Percentiles rank a stretch among this genome's conserved stretches.
phyloP scores from a whole-genome alignment of 2,113 vertebrate species.

The Hemiscyllium ocellatum region DNA sequence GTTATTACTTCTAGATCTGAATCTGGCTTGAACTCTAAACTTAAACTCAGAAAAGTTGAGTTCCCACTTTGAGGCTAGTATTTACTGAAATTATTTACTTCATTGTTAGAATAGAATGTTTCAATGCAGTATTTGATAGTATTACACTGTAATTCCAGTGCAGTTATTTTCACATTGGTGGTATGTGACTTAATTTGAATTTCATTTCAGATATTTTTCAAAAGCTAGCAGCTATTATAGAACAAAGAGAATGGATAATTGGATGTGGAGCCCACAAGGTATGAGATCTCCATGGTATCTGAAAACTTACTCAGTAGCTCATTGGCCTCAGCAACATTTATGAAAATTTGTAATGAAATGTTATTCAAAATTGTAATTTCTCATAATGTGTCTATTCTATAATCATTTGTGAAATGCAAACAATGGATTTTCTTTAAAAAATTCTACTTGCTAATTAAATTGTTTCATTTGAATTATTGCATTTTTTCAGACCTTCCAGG shows the following conservation, averaged over 20 bases:
- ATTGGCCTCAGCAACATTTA: background rate
- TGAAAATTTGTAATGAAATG: background rate
- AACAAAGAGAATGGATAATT: conserved; percentile 67
- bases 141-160: background rate
- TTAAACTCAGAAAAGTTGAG: too few species aligned
- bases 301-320: background rate
- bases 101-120: background rate
- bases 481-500: background rate
- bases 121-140: background rate
- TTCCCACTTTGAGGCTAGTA: too few species aligned
- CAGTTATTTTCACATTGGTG: background rate
- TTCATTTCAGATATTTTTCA: conserved; percentile 71
- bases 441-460: background rate
- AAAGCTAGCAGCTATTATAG: conserved; percentile 66
- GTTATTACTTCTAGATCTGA: too few species aligned
- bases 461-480: background rate
- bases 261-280: conserved; percentile 70
- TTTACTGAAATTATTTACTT: background rate
- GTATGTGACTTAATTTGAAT: conserved; percentile 30
- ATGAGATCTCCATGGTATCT: conserved; percentile 39
- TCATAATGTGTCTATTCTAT: background rate
- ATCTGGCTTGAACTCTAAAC: too few species aligned
- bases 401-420: background rate
- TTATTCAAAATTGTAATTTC: background rate
- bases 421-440: background rate